These are phyloP conservation scores for Pentalonia nigronervosa DNA, from an alignment of 1,140 invertebrate genomes.

Conservation along the genomic window DNA sequence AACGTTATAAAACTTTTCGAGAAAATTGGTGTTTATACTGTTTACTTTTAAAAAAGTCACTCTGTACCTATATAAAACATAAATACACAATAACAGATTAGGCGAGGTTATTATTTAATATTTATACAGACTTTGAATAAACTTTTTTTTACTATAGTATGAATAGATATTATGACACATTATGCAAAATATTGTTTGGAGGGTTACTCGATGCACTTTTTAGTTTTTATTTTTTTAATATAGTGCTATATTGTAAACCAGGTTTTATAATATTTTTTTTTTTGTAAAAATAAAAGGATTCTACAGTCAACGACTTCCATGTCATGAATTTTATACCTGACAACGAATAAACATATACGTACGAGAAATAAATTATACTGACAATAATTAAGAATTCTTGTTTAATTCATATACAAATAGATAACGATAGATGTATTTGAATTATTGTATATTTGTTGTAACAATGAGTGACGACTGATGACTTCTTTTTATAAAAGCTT, in stretches of 20 bases:
- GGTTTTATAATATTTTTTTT: neutral
- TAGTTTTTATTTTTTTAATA: neutral
- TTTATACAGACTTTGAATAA: neutral
- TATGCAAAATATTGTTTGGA: neutral
- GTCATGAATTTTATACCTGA: neutral
- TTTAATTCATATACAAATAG: neutral
- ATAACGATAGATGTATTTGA: neutral
- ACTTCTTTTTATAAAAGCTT: neutral
- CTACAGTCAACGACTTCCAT: neutral
- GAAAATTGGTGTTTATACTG: neutral
- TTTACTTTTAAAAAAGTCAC: neutral
- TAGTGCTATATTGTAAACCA: neutral
- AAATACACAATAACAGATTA: neutral
- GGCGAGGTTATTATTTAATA: conserved; percentile 29
- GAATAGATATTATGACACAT: neutral
- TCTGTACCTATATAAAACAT: neutral
- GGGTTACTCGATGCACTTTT: neutral
- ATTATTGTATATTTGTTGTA: neutral
- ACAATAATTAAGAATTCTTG: neutral
- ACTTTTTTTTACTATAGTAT: neutral
- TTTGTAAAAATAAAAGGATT: neutral
- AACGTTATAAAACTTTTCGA: neutral
- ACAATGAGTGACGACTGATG: neutral
- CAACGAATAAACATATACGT: neutral
- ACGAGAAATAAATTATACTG: neutral